phyloP scores from a whole-genome alignment of 2,888 invertebrate species.

The Drosophila mayaguana region DNA sequence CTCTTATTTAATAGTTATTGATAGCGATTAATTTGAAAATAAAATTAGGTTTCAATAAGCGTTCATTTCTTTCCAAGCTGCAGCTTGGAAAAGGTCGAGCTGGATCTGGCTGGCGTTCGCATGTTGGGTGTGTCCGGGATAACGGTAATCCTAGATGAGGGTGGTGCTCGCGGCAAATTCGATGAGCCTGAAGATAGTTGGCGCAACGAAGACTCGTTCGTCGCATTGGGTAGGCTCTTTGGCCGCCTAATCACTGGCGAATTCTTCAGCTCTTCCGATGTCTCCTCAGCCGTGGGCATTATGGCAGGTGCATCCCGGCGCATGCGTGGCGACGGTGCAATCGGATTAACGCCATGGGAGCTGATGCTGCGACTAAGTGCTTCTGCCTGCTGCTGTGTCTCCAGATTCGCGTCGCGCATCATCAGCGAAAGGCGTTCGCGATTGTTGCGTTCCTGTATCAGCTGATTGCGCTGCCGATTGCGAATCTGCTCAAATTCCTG shows the following conservation, averaged over 20 bases:
- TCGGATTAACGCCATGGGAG: constrained; percentile 41
- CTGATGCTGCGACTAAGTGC: constrained; percentile 64
- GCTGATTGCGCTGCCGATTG: constrained; percentile 43
- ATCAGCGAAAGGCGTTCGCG: constrained; percentile 44
- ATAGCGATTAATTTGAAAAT: too few relatives aligned
- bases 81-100: constrained; percentile 25
- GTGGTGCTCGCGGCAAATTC: constrained; percentile 32
- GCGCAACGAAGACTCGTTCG: not conserved
- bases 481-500: constrained; percentile 65
- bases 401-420: constrained; percentile 49
- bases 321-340: constrained; percentile 25
- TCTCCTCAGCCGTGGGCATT: not conserved
- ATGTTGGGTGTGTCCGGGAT: not conserved
- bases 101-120: not conserved
- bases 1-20: not conserved
- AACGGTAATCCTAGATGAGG: constrained; percentile 35
- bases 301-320: not conserved
- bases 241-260: not conserved
- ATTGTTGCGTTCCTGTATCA: constrained; percentile 36
- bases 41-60: not conserved
- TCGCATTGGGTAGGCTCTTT: not conserved
- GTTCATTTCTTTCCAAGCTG: constrained; percentile 38
- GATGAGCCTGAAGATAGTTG: not conserved
- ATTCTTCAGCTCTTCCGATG: not conserved
- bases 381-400: constrained; percentile 50